These are phyloP conservation scores for Rhamnusium bicolor DNA, from an alignment of 2,888 invertebrate species.

Conservation along the genomic window DNA sequence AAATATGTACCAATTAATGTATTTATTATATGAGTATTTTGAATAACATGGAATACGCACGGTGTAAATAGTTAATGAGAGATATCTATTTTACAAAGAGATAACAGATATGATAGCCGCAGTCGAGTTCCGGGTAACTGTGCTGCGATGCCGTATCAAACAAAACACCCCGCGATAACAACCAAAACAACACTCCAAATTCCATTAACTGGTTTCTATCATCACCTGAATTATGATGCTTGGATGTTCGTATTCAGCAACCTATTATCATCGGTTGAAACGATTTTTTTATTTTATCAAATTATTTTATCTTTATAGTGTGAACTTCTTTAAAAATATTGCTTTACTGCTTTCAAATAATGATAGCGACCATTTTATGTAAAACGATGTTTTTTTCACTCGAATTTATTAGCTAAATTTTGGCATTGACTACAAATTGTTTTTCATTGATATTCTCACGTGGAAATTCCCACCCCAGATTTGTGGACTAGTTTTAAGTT, in stretches of 20 bases:
- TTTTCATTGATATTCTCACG: no score
- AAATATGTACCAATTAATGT: conserved; percentile 17
- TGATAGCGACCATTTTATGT: no score
- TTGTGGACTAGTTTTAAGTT: no score
- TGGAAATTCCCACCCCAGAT: no score
- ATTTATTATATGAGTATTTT: conserved; percentile 33
- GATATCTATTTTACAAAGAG: conserved; percentile 42
- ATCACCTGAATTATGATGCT: conserved; percentile 49
- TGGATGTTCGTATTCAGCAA: conserved; percentile 20
- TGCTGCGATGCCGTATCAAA: conserved; percentile 35
- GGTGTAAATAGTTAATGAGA: conserved; percentile 37
- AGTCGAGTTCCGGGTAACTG: conserved; percentile 31
- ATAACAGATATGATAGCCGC: conserved; percentile 42
- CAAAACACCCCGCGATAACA: conserved; percentile 50
- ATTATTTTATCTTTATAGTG: not conserved
- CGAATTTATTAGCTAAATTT: no score
- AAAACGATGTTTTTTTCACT: no score
- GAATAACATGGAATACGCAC: conserved; percentile 33
- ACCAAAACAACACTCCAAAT: conserved; percentile 52
- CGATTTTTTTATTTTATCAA: conserved; percentile 10
- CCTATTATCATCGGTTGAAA: conserved; percentile 23
- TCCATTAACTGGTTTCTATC: conserved; percentile 51
- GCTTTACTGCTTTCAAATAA: not conserved
- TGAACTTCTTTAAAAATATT: not conserved
- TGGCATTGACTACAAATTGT: no score